phyloP scores from a whole-genome alignment of 2,113 vertebrate species.

The Chaetura pelagica region DNA sequence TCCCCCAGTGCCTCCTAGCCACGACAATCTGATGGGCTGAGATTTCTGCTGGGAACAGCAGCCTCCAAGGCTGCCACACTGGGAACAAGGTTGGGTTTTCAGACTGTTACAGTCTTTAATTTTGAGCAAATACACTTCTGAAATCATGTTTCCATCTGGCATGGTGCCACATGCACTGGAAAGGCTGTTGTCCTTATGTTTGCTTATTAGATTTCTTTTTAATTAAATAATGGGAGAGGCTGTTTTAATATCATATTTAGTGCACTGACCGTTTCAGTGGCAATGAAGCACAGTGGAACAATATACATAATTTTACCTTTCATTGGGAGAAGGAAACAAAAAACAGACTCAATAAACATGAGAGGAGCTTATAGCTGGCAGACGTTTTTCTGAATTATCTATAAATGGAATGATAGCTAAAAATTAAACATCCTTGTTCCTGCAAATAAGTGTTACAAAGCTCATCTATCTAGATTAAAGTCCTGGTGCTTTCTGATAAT shows the following conservation, averaged over 20 bases:
- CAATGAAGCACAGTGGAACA: background rate
- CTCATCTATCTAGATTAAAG: constrained; percentile 3
- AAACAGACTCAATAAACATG: background rate
- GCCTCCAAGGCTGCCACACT: background rate
- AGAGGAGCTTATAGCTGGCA: background rate
- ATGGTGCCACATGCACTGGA: background rate
- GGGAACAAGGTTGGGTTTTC: background rate
- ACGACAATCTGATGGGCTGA: rapidly evolving
- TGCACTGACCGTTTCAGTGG: background rate
- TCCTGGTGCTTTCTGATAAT: background rate
- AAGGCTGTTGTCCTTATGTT: background rate
- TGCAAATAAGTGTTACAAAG: background rate
- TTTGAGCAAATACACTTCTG: background rate
- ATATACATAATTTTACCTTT: background rate
- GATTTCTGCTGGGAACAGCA: background rate
- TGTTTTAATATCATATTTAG: background rate
- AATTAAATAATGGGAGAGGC: constrained; percentile 44
- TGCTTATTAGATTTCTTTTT: background rate
- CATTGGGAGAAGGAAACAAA: background rate
- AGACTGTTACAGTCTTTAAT: background rate
- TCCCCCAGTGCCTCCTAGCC: background rate
- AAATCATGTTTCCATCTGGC: background rate
- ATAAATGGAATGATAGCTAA: background rate
- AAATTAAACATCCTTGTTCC: constrained; percentile 37
- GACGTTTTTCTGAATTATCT: constrained; percentile 19